Evolutionary conservation across 2,797 vertebrate species (phyloP).

Genomic region (Sarcophilus harrisii): DNA sequence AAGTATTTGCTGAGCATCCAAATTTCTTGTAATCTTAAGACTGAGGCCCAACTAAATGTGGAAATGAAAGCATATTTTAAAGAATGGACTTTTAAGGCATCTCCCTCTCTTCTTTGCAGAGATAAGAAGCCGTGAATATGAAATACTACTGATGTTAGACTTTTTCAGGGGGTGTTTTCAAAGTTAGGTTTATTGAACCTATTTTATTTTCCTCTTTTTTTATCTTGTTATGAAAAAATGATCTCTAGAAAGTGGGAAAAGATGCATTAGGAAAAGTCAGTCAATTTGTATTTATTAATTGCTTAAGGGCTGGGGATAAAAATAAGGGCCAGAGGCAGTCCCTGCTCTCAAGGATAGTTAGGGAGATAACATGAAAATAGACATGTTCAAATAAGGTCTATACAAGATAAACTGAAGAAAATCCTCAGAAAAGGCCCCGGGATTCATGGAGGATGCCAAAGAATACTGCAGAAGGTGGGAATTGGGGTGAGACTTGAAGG

Average conservation of each 20-base stretch:
- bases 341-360: not conserved
- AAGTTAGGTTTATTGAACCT: not conserved
- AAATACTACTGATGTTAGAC: not conserved
- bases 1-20: not conserved
- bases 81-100: not conserved
- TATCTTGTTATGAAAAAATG: not conserved
- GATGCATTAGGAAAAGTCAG: not conserved
- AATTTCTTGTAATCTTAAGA: not conserved
- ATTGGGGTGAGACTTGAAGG: not conserved
- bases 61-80: not conserved
- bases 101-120: not conserved
- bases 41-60: not conserved
- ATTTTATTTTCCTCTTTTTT: not conserved
- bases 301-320: not conserved
- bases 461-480: not conserved
- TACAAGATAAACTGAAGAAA: not conserved
- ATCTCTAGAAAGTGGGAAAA: not conserved
- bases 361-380: not conserved
- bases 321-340: not conserved
- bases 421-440: not conserved
- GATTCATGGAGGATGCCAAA: not conserved
- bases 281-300: not conserved
- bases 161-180: not conserved
- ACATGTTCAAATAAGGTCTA: not conserved
- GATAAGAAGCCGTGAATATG: not conserved